Percentiles rank a stretch among this genome's conserved stretches.
These are phyloP conservation scores for Drosophila rufa DNA, from an alignment of 1,140 invertebrate species.

Conservation along the genomic window DNA sequence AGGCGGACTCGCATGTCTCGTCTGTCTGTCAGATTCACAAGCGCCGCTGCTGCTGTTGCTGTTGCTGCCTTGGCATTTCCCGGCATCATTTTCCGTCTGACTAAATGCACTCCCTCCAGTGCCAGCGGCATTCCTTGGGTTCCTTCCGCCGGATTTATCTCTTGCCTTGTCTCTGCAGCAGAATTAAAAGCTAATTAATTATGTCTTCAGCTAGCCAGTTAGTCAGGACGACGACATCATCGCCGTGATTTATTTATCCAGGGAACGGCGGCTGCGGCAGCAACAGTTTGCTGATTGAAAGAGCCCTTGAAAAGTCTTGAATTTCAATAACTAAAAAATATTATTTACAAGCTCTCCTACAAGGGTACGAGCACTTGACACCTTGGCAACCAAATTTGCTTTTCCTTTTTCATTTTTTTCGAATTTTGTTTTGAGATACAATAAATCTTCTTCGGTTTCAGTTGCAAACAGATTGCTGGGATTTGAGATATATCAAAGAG, in stretches of 20 bases:
- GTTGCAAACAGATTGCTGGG: slow-evolving; percentile 78
- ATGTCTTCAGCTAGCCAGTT: slow-evolving; percentile 71
- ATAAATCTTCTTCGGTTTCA: slow-evolving; percentile 82
- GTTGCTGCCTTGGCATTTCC: slow-evolving; percentile 53
- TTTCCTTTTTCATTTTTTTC: slow-evolving; percentile 11
- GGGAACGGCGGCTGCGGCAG: neutral
- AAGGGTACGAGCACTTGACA: slow-evolving; percentile 62
- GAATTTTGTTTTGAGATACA: slow-evolving; percentile 35
- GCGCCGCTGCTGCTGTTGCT: slow-evolving; percentile 13
- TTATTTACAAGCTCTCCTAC: slow-evolving; percentile 67
- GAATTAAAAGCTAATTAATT: slow-evolving; percentile 84
- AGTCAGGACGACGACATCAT: slow-evolving; percentile 57
- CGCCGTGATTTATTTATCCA: slow-evolving; percentile 60
- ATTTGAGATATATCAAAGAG: slow-evolving; percentile 63
- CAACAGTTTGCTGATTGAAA: slow-evolving; percentile 74
- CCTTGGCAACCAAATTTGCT: slow-evolving; percentile 57
- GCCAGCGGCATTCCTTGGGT: slow-evolving; percentile 46
- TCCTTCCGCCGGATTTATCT: slow-evolving; percentile 29
- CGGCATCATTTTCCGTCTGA: slow-evolving; percentile 81
- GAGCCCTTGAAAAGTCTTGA: slow-evolving; percentile 64
- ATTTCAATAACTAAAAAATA: slow-evolving; percentile 72
- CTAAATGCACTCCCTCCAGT: slow-evolving; percentile 71
- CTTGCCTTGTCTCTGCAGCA: slow-evolving; percentile 26
- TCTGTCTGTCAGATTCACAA: slow-evolving; percentile 71
- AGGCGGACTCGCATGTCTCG: slow-evolving; percentile 45